Conservation (phyloP, 2,888 invertebrate genomes). For the Calliopum simillimum region DNA sequence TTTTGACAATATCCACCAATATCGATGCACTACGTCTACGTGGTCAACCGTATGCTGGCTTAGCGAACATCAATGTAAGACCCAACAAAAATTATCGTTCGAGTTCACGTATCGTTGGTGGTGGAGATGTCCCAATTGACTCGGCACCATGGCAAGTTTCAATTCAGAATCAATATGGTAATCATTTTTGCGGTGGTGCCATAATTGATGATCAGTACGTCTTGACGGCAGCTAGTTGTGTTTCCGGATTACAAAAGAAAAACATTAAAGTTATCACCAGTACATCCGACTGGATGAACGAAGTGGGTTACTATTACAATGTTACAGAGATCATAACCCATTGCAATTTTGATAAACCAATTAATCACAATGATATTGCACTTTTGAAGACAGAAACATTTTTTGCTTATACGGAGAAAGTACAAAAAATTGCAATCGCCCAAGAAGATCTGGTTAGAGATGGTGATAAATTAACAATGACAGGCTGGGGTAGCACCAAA, state of each 20-base stretch:
- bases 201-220: conserved; percentile 60
- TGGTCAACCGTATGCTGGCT: conserved; percentile 45
- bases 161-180: conserved; percentile 57
- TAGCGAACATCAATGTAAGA: conserved; percentile 24
- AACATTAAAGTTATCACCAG: conserved; percentile 59
- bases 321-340: conserved; percentile 56
- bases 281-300: conserved; percentile 57
- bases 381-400: conserved; percentile 71
- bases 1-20: not conserved
- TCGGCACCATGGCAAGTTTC: conserved; percentile 63
- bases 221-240: conserved; percentile 63
- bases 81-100: not conserved
- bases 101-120: conserved; percentile 55
- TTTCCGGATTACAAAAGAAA: conserved; percentile 54
- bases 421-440: conserved; percentile 72
- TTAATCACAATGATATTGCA: conserved; percentile 75
- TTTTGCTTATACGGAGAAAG: conserved; percentile 69
- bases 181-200: conserved; percentile 63
- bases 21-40: conserved; percentile 41
- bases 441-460: conserved; percentile 67
- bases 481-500: conserved; percentile 74
- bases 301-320: conserved; percentile 54
- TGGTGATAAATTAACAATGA: conserved; percentile 69
- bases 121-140: conserved; percentile 48
- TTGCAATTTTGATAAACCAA: conserved; percentile 60